A percentile compares a stretch with the other conserved stretches of the same genome.
These are phyloP conservation scores for Chrysogorgia sp. DNA, from an alignment of 92 coral and sea anemone genomes.

Conservation along the genomic window DNA sequence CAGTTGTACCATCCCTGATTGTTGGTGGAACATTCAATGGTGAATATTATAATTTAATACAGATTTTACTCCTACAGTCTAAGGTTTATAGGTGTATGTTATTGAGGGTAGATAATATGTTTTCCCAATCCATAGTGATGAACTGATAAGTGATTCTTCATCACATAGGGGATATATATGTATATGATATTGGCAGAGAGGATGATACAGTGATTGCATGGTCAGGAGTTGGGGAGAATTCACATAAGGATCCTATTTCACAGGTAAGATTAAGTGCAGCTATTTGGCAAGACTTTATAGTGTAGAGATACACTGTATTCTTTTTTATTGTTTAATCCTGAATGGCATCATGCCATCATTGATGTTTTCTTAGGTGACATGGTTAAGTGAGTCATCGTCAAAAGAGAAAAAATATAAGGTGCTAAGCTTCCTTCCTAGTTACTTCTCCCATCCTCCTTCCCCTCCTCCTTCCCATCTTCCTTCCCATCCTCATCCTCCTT, in stretches of 20 bases:
- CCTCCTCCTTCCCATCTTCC: not conserved
- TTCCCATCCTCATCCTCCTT: not conserved
- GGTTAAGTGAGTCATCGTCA: slow-evolving; percentile 79
- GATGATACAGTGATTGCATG: slow-evolving; percentile 86
- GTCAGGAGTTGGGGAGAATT: slow-evolving; percentile 83
- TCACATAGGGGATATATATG: slow-evolving; percentile 89
- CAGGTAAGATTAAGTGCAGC: slow-evolving; percentile 59
- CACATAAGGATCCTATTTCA: slow-evolving; percentile 94
- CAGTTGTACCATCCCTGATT: slow-evolving; percentile 82
- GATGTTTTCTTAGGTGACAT: slow-evolving; percentile 70
- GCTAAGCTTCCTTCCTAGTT: not conserved
- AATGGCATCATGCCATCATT: not conserved
- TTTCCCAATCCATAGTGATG: not conserved
- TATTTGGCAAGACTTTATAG: not conserved
- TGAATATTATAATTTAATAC: slow-evolving; percentile 24
- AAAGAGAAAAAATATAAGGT: slow-evolving; percentile 92
- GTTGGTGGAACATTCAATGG: slow-evolving; percentile 98
- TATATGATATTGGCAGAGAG: slow-evolving; percentile 91
- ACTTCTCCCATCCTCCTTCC: not conserved
- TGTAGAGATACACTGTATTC: not conserved
- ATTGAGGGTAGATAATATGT: not conserved
- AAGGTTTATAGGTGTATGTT: no score
- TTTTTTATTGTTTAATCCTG: not conserved
- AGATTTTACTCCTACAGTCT: not conserved
- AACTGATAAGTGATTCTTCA: not conserved